Evolutionary conservation across 1,140 invertebrate species (phyloP).

Genomic region (Sogatella furcifera): DNA sequence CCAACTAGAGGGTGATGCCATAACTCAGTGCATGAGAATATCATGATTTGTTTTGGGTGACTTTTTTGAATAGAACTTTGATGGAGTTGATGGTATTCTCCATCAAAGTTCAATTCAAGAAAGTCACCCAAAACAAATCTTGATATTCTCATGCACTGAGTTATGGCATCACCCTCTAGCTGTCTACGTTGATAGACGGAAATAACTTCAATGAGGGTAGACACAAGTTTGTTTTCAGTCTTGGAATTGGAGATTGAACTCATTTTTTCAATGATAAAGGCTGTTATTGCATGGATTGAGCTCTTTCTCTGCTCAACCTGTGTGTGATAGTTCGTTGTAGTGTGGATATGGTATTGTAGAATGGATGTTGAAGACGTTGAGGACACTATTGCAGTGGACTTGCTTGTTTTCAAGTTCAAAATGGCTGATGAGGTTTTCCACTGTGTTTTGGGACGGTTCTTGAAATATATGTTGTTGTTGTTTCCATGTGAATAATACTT

Average conservation of each 20-base stretch:
- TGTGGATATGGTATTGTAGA: too few species aligned
- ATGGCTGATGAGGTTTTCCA: too few species aligned
- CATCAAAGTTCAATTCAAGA: slow-evolving; percentile 89
- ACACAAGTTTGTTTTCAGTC: slow-evolving; percentile 86
- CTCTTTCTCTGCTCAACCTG: too few species aligned
- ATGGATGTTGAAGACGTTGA: too few species aligned
- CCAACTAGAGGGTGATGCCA: slow-evolving; percentile 60
- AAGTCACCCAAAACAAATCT: slow-evolving; percentile 84
- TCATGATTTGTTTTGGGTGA: slow-evolving; percentile 85
- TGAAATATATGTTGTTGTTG: too few species aligned
- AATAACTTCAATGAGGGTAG: slow-evolving; percentile 97
- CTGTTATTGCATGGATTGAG: too few species aligned
- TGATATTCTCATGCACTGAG: slow-evolving; percentile 88
- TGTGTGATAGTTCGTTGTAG: too few species aligned
- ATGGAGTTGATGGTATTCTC: slow-evolving; percentile 68
- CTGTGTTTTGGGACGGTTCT: too few species aligned
- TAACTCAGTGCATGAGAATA: slow-evolving; percentile 88
- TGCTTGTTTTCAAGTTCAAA: too few species aligned
- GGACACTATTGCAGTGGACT: too few species aligned
- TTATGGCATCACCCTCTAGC: slow-evolving; percentile 78
- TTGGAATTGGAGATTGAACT: slow-evolving; percentile 82
- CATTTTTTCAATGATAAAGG: background rate
- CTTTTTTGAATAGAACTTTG: slow-evolving; percentile 90
- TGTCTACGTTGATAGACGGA: slow-evolving; percentile 87
- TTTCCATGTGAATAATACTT: too few species aligned